Conservation (phyloP, 2,888 invertebrate species). For the Calliphora vomitoria region DNA sequence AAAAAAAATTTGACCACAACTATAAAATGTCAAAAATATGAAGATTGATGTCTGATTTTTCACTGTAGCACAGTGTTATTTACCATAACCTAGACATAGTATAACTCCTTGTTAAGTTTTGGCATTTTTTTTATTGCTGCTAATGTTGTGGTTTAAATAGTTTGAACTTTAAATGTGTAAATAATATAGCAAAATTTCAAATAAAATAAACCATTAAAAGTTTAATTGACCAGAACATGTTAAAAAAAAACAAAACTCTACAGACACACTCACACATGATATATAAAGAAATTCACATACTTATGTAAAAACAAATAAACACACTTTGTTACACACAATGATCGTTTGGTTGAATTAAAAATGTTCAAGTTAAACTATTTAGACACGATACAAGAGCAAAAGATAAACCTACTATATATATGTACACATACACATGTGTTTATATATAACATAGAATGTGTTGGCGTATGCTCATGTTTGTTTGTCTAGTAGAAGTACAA, state of each 20-base stretch:
- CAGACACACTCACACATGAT: neutral
- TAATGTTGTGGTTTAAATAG: conserved; percentile 57
- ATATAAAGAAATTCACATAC: neutral
- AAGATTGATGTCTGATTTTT: too few relatives aligned
- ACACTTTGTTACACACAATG: conserved; percentile 12
- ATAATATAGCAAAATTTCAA: conserved; percentile 66
- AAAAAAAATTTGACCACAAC: too few relatives aligned
- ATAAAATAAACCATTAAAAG: conserved; percentile 69
- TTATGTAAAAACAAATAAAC: neutral
- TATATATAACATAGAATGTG: neutral
- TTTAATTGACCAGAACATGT: conserved; percentile 71
- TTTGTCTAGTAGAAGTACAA: neutral
- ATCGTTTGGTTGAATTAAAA: conserved; percentile 56
- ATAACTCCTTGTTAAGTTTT: conserved; percentile 22
- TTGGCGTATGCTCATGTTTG: neutral
- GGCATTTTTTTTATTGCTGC: neutral
- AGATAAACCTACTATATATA: conserved; percentile 6
- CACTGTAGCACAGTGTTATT: neutral
- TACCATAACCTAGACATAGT: conserved; percentile 44
- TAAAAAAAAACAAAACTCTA: conserved; percentile 1
- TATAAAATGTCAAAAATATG: too few relatives aligned
- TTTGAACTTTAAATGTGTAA: conserved; percentile 68
- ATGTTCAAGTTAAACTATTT: conserved; percentile 54
- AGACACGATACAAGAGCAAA: conserved; percentile 42
- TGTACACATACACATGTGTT: neutral